Evolutionary conservation across 2,888 invertebrate species (phyloP), one percentile per base, ranked within the genome.

Genomic region (Byasa hedistus): DNA sequence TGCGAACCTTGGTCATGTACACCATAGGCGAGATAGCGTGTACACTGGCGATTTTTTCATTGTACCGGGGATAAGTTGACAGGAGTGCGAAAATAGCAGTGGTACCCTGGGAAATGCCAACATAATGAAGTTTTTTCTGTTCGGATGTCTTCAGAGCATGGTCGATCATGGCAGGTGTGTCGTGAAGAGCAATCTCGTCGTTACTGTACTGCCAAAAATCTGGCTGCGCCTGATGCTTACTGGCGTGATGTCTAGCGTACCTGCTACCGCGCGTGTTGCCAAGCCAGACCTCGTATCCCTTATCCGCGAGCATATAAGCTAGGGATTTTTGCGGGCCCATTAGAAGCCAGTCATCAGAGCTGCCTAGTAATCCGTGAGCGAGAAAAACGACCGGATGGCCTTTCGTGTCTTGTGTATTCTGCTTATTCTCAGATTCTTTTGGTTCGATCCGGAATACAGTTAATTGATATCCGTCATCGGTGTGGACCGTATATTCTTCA

Each of bases 321-420:
- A 91, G 85, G 0, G 89, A 86, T 69, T 93, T 92, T 66, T 91
- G 84, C 0, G 94, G 93, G 21, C 94, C 93, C 80, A 94, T 93
- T 69, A 95, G 84, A 4, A 96, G 86, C 94, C 94, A 97, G 79
- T 94, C 93, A 36, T 94, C 93, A 0, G 95, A 93, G 71, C 94
- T 93, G 57, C 93, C 94, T n/a, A 95, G 79, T 3, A 96, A 80
- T 7, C 96, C 94, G 78, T 94, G 94, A 85, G 93, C 89, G 52
- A 95, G 72, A 68, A 94, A 86, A 1, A 93, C 92, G 1, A 89
- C 91, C 8, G 91, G 91, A 63, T 77, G 81, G 56, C 78, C 77
- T 64, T 73, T 74, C 39, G 75, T 75, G 61, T 80, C 79, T 21
- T 64, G 52, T 36, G 10, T 44, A n/a, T 24, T 51, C n/a, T 71